Evolutionary conservation across 2,113 vertebrate genomes (phyloP), one percentile per base, ranked within the genome.

Genomic region (Clupea harengus): DNA sequence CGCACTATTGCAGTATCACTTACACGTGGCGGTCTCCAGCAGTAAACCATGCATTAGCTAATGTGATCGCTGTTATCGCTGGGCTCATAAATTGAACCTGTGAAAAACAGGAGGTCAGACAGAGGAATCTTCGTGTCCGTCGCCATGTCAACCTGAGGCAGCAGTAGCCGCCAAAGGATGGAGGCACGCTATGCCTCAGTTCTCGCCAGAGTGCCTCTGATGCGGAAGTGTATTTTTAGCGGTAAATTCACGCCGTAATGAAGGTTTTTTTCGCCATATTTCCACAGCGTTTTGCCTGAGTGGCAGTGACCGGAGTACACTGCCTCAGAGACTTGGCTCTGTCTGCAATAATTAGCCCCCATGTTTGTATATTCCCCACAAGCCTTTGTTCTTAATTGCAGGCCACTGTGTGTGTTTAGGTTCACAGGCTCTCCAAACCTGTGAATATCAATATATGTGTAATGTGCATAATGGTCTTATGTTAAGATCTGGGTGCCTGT

Each of bases 281-380:
- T 75, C 25, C 67, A 81, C 88, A 89, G 88, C 90, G 92, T 28
- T 75, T 85, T 94, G 87, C 88, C 90, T 91, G 88, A 93, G 91
- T 82, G 89, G 86, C 92, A 88, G 89, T 91, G 91, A 93, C 87
- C 91, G 91, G 89, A 93, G 91, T 93, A 91, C 88, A 94, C 92
- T 94, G 92, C 93, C 92, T 94, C 50, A 50, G 94, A 95, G 94
- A 95, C 91, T 93, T 86, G 89, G 90, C 90, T 92, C 93, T 88
- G 93, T 86, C 91, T 91, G 85, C 92, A 92, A 87, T 94, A 95
- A 94, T 95, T 95, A 95, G 92, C 89, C 92, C 86, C 92, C 93
- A 81, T 84, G 92, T 95, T 94, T 95, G 93, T 95, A 91, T 93
- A 91, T 88, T 88, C 11, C 90, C 83, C 91, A 92, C 81, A 88